Base-by-base conservation (phyloP, 2,113 vertebrate genomes). In the Anser brachyrhynchus region DNA sequence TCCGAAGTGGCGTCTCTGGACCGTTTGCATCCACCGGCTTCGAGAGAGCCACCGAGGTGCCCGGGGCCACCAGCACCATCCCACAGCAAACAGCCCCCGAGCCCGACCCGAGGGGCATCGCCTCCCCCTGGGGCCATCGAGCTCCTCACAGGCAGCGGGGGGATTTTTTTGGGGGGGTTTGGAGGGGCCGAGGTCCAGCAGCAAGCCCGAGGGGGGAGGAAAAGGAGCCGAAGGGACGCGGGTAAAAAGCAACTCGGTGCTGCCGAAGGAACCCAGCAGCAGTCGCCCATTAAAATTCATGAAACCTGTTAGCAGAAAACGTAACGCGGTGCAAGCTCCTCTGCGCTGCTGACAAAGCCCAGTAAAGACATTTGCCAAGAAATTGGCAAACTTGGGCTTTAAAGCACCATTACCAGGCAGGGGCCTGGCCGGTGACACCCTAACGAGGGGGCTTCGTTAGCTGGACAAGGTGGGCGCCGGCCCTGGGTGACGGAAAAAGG, bases 271-370 rank as follows among this genome's bases (percentile, higher is more conserved):
- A 85, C 82, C 78, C 74, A 12, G 83, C 90, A 82, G 90, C 84
- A 76, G 93, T 59, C 64, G 80, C 15, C 92, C 90, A 95, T 97
- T 94, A 96, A 97, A 97, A 97, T 97, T 92, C 96, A 96, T 94
- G 92, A 93, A 94, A 90, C 49, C 93, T 55, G 88, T 51, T 93
- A 87, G n/a, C 44, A 61, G 95, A 93, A 93, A 84, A 91, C 93
- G 72, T 90, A 79, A 89, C 86, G 90, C 87, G 57, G 84, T 44
- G 19, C 28, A 21, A 76, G 92, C 87, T 88, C 91, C 84, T 52
- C 90, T 46, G 71, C 76, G 85, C 88, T 89, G 93, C 5, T 84
- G 93, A 84, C 96, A 95, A 88, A 91, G 16, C 44, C 44, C 44
- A 19, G 9, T 18, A 19, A 46, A 46, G 19, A 19, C 3, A 46